phyloP scores from a whole-genome alignment of 2,888 invertebrate species.

The Chamaedrilus cognettii region DNA sequence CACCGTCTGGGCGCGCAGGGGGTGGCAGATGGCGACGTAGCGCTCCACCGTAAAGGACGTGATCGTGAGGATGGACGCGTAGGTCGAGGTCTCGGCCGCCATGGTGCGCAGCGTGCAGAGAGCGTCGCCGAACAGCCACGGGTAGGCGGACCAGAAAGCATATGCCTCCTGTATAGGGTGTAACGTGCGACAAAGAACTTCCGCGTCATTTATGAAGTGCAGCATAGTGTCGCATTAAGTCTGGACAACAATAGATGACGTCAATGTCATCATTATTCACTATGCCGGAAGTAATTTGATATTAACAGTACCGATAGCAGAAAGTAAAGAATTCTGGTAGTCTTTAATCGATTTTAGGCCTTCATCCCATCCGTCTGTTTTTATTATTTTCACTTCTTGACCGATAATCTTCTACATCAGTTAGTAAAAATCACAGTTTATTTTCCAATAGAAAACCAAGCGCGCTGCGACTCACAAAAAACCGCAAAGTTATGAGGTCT shows the following conservation, averaged over 20 bases:
- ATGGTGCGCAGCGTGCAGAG: constrained; percentile 73
- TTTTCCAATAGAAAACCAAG: background rate
- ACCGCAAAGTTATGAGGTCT: too few species aligned
- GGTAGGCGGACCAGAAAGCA: constrained; percentile 56
- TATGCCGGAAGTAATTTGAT: too few species aligned
- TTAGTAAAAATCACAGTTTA: background rate
- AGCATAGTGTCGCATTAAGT: too few species aligned
- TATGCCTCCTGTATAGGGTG: constrained; percentile 69
- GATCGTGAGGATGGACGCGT: constrained; percentile 24
- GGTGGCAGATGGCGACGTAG: constrained; percentile 80
- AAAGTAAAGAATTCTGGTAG: too few species aligned
- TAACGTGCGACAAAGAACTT: background rate
- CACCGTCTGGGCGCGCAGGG: constrained; percentile 78
- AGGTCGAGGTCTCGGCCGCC: constrained; percentile 42
- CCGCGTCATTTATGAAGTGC: too few species aligned
- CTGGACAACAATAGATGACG: too few species aligned
- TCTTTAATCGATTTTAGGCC: too few species aligned
- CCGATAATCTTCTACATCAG: background rate
- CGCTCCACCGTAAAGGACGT: constrained; percentile 86
- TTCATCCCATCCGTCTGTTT: too few species aligned
- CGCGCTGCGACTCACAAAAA: too few species aligned
- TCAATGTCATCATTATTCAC: too few species aligned
- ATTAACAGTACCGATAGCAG: too few species aligned
- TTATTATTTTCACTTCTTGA: too few species aligned
- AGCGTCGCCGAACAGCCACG: constrained; percentile 70